phyloP scores from a whole-genome alignment of 2,113 vertebrate species.

The Gymnorhina tibicen region DNA sequence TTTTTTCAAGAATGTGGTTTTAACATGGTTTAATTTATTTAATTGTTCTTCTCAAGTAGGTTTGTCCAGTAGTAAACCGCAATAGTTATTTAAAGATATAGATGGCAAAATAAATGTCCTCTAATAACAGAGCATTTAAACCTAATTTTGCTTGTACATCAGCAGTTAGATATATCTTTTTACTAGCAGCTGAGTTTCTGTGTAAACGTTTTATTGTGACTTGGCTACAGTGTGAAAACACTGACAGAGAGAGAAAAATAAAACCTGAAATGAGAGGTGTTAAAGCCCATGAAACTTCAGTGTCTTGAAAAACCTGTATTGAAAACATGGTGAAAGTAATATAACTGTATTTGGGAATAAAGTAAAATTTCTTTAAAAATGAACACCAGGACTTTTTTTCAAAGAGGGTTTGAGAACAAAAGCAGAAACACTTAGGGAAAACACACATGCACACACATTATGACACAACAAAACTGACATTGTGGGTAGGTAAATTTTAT shows the following conservation, averaged over 20 bases:
- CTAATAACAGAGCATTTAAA: neutral
- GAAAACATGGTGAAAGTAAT: constrained; percentile 68
- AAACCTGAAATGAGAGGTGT: constrained; percentile 28
- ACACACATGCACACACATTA: neutral
- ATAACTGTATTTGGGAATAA: neutral
- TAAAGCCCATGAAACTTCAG: constrained; percentile 24
- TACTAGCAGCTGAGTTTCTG: neutral
- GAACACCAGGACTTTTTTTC: constrained; percentile 18
- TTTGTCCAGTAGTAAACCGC: neutral
- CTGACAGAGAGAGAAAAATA: neutral
- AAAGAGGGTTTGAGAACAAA: neutral
- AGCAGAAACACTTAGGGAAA: neutral
- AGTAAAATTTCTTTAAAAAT: neutral
- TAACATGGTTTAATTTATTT: constrained; percentile 23
- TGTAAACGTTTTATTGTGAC: constrained; percentile 27
- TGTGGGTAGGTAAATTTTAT: neutral
- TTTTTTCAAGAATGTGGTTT: constrained; percentile 16
- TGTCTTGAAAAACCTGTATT: constrained; percentile 6
- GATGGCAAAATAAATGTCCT: neutral
- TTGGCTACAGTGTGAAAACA: constrained; percentile 15
- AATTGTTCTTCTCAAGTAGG: constrained; percentile 5
- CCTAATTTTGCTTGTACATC: neutral
- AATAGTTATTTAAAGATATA: constrained; percentile 25
- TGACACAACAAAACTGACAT: neutral
- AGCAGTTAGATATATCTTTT: neutral